A percentile compares a stretch with the other conserved stretches of the same genome.
phyloP scores from a whole-genome alignment of 2,113 vertebrate genomes.

The Rattus rattus region DNA sequence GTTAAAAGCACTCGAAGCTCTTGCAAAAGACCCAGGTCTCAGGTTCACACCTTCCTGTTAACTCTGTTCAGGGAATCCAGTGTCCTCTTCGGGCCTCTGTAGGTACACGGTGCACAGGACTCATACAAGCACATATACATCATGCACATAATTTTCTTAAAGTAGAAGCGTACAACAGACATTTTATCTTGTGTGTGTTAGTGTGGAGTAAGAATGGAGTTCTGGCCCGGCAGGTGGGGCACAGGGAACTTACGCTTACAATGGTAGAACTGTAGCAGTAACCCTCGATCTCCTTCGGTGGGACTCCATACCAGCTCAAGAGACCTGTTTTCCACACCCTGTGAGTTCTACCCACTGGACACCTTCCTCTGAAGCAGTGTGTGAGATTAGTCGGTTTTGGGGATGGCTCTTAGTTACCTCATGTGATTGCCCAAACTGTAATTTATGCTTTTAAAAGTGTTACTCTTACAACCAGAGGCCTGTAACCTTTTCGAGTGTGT shows the following conservation, averaged over 20 bases:
- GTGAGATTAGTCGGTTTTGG: constrained; percentile 12
- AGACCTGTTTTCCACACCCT: neutral
- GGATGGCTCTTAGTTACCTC: constrained; percentile 37
- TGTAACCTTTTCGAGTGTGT: neutral
- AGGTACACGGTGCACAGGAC: neutral
- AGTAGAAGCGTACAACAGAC: neutral
- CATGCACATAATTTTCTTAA: neutral
- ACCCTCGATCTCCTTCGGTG: neutral
- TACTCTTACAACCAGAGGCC: constrained; percentile 37
- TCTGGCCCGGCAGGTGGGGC: neutral
- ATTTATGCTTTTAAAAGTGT: constrained; percentile 53
- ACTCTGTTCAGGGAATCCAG: neutral
- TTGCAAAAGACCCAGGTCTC: neutral
- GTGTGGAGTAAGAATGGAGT: neutral
- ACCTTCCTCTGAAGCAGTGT: constrained; percentile 22
- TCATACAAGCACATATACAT: neutral
- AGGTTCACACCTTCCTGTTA: neutral
- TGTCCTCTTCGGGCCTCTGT: neutral
- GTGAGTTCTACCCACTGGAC: neutral
- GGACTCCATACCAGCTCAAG: neutral
- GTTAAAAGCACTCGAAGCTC: neutral
- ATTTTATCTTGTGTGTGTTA: neutral
- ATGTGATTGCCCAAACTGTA: constrained; percentile 6
- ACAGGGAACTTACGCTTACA: neutral
- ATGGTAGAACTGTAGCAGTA: neutral